These are phyloP conservation scores for Microtus richardsoni DNA, from an alignment of 2,113 vertebrate species.

Conservation along the genomic window DNA sequence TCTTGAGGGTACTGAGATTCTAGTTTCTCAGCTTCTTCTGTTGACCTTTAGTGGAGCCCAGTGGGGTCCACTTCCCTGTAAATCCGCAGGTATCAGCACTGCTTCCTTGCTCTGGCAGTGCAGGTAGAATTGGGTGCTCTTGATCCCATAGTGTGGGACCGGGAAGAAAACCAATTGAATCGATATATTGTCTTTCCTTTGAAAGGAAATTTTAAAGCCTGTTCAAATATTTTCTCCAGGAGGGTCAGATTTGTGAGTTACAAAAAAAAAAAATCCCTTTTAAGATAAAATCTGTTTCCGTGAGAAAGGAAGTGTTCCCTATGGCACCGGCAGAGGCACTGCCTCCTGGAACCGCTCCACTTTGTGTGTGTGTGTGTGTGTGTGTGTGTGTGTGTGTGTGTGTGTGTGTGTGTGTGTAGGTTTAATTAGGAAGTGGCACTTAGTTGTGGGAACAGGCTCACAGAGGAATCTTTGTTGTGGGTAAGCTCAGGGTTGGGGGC, in stretches of 20 bases:
- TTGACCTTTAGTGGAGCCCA: rapidly evolving
- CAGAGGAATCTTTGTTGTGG: conserved; percentile 76
- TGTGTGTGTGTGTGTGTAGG: conserved; percentile 37
- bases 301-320: conserved; percentile 51
- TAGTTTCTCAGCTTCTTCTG: background rate
- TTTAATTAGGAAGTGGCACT: conserved; percentile 82
- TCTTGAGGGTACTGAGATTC: background rate
- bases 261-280: conserved; percentile 47
- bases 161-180: background rate
- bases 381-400: no score
- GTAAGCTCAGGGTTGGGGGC: conserved; percentile 45
- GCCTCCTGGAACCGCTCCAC: conserved; percentile 50
- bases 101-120: background rate
- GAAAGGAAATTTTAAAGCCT: background rate
- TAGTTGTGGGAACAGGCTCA: conserved; percentile 71
- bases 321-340: conserved; percentile 48
- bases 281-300: conserved; percentile 53
- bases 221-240: background rate
- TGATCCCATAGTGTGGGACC: background rate
- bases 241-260: background rate
- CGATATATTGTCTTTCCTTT: conserved; percentile 9
- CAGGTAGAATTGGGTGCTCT: background rate
- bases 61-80: no score
- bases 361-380: no score
- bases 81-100: background rate